Evolutionary conservation across 2,113 vertebrate species (phyloP), one percentile per base, ranked within the genome.

Genomic region (Philantomba maxwellii): DNA sequence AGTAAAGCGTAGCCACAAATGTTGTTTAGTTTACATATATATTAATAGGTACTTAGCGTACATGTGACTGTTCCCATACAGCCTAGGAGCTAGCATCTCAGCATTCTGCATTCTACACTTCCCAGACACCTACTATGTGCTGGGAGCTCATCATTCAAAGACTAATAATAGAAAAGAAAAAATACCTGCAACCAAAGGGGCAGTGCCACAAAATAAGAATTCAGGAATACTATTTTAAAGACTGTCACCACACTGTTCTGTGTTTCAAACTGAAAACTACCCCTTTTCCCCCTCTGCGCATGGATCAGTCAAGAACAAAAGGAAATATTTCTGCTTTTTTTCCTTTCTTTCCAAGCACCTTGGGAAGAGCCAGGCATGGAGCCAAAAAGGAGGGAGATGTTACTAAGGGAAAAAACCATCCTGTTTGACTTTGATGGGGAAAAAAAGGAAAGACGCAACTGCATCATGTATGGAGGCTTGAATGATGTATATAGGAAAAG

Each of bases 401-500:
- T 95, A 95, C 21, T 95, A 91, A 98, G 97, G 98, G 98, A 97
- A 98, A 98, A 96, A 77, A 96, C 94, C 39, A 73, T 91, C 91
- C 96, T 94, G 90, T 92, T 98, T 98, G 95, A 58, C 94, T 98
- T 96, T 97, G 98, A 98, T 98, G 98, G 98, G 17, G 9, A 19
- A 15, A 19, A 66, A 43, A 83, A 45, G 25, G 36, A 88, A 15
- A 97, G 96, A 96, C 95, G 97, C 97, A 97, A 98, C 94, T 73
- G 98, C 97, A 97, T 66, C 87, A 77, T 89, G 97, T 95, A 92
- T 91, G 95, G 96, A 94, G 95, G 97, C 95, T 98, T 75, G 95
- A 97, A 97, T 96, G 98, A 97, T 98, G 97, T 98, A 96, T 96
- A 96, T 60, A 98, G 98, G 98, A 80, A 88, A 97, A 98, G 97